Evolutionary conservation across 2,113 vertebrate species (phyloP).

Genomic region (Suncus etruscus): DNA sequence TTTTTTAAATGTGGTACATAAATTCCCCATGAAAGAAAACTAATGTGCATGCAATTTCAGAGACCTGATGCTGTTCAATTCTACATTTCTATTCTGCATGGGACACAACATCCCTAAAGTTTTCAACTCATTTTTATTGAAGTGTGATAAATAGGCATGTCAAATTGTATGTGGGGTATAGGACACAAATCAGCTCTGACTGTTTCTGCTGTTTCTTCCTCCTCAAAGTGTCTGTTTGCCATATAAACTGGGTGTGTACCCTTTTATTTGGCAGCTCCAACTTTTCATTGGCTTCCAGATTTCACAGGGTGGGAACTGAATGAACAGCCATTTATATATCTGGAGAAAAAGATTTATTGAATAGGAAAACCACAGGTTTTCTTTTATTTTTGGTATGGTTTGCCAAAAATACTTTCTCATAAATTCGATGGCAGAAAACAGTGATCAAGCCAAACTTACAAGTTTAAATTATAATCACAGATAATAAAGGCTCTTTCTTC

Average conservation of each 20-base stretch:
- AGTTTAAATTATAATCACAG: slow-evolving; percentile 46
- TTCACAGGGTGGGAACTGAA: background rate
- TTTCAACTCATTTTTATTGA: background rate
- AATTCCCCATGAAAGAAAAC: background rate
- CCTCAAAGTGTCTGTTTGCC: background rate
- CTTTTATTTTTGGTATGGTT: background rate
- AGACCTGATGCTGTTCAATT: background rate
- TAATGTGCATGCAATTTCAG: background rate
- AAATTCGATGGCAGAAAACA: background rate
- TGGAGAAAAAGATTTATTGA: background rate
- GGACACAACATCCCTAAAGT: background rate
- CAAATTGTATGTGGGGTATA: background rate
- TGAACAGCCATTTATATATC: slow-evolving; percentile 4
- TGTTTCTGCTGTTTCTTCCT: background rate
- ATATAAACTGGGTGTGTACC: background rate
- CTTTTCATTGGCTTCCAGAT: background rate
- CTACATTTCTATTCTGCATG: background rate
- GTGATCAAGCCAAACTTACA: background rate
- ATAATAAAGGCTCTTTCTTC: slow-evolving; percentile 18
- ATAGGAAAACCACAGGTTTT: slow-evolving; percentile 29
- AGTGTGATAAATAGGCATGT: background rate
- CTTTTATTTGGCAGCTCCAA: background rate
- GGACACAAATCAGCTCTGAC: background rate
- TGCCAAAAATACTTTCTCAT: background rate
- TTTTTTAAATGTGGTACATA: background rate